Conservation (phyloP, 23 tunicate genomes). For the Ciona savignyi region DNA sequence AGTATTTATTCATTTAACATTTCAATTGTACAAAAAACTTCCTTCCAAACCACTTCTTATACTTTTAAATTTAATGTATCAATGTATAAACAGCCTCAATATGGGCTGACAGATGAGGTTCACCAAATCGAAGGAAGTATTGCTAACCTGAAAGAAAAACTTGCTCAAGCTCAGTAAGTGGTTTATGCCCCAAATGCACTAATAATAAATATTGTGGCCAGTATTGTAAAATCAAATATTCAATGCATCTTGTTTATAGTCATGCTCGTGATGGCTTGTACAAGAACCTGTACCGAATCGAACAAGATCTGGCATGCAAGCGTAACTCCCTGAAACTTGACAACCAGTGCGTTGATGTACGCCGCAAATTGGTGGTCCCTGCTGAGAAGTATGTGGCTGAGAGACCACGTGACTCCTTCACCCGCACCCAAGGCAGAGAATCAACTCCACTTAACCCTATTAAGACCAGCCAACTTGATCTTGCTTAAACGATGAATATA, state of each 20-base stretch:
- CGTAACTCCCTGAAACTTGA: slow-evolving; percentile 75
- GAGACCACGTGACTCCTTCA: slow-evolving; percentile 66
- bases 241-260: too few species aligned
- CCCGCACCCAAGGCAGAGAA: slow-evolving; percentile 60
- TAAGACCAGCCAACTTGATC: slow-evolving; percentile 66
- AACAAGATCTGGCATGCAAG: slow-evolving; percentile 89
- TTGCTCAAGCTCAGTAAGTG: slow-evolving; percentile 93
- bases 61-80: too few species aligned
- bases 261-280: slow-evolving; percentile 85
- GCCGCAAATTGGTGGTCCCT: slow-evolving; percentile 80
- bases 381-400: slow-evolving; percentile 79
- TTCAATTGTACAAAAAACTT: neutral
- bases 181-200: too few species aligned
- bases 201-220: too few species aligned
- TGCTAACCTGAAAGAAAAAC: slow-evolving; percentile 69
- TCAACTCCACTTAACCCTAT: slow-evolving; percentile 76
- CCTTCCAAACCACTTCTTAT: too few species aligned
- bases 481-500: too few species aligned
- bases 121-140: slow-evolving; percentile 80
- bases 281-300: slow-evolving; percentile 70
- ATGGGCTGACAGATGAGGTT: slow-evolving; percentile 88
- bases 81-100: slow-evolving; percentile 92
- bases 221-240: too few species aligned
- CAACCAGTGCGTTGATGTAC: slow-evolving; percentile 71
- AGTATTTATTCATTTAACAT: too few species aligned